Evolutionary conservation across 2,113 vertebrate genomes (phyloP), one percentile per base, ranked within the genome.

Genomic region (Anguilla japonica): DNA sequence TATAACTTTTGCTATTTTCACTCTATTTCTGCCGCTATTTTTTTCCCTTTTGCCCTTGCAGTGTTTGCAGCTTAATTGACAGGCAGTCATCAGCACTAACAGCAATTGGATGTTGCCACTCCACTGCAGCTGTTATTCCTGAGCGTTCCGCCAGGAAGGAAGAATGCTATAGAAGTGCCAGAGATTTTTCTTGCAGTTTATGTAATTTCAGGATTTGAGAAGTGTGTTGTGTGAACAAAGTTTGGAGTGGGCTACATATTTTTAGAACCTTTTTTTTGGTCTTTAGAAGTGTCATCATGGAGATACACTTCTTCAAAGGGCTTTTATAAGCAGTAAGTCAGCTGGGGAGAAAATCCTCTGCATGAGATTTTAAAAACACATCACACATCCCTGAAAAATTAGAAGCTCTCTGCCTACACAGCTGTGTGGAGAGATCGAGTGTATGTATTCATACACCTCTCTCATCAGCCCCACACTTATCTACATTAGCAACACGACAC

Each of bases 301-400:
- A 56, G 86, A 83, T 41, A 79, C 34, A 82, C 71, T 41, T 41
- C 86, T 83, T 87, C 86, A 83, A 87, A 87, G 81, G 43, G 43
- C 34, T 78, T 7, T 63, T 63, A 83, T 83, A 60, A 60, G 53
- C 67, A 75, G 78, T 41, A 43, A 78, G 18, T 83, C 57, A 78
- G 80, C 81, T 41, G 29, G 53, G 50, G 82, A 83, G 53, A 53
- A 43, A 71, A 22, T 15, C 60, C 60, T 71, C 60, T 67, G 34
- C 16, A 11, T 60, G 18, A n/a, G 26, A 84, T 84, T 84, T 84
- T 29, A 46, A 81, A 43, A 71, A 75, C 63, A 75, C 16, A 46
- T 50, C 34, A 87, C 43, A 26, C 43, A 26, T 40, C 34, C 14
- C 34, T 5, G 43, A 46, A 46, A 46, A 8, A 46, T 46, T 46